phyloP scores from a whole-genome alignment of 2,797 vertebrate genomes.

The Acanthurus leucopareius region DNA sequence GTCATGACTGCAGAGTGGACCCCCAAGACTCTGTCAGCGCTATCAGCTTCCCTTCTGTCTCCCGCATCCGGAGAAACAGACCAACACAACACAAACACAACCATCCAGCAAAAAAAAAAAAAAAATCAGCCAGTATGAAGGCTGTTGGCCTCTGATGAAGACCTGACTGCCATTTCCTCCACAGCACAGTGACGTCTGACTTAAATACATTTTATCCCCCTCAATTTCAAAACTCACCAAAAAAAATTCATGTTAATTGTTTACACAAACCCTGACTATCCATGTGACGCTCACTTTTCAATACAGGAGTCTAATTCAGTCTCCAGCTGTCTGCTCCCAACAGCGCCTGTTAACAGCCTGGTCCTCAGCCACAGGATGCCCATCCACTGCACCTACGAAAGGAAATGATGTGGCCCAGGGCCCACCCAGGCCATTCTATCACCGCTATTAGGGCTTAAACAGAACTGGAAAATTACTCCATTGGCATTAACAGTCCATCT shows the following conservation, averaged over 20 bases:
- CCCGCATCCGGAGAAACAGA: constrained; percentile 39
- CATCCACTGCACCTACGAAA: constrained; percentile 67
- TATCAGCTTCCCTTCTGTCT: constrained; percentile 29
- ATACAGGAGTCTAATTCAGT: constrained; percentile 28
- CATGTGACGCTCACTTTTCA: constrained; percentile 30
- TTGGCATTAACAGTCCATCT: constrained; percentile 82
- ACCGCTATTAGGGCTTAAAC: constrained; percentile 79
- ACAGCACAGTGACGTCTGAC: constrained; percentile 3
- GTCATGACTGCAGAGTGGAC: constrained; percentile 69
- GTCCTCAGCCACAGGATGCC: constrained; percentile 66
- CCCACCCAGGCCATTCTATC: constrained; percentile 74
- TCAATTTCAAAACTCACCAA: constrained; percentile 22
- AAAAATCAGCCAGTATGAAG: constrained; percentile 26
- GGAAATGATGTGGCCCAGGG: constrained; percentile 77
- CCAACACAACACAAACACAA: constrained; percentile 51
- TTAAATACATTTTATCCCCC: constrained; percentile 1
- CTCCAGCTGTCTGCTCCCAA: constrained; percentile 41
- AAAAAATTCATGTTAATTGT: constrained; percentile 17
- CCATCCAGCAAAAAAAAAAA: neutral
- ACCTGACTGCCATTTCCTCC: constrained; percentile 17
- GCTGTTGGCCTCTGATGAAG: constrained; percentile 10
- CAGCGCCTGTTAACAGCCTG: constrained; percentile 52
- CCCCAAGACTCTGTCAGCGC: constrained; percentile 70
- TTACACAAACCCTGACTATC: constrained; percentile 28
- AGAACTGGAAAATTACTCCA: constrained; percentile 82